A percentile compares a stretch with the other conserved stretches of the same genome.
Conservation (phyloP, 2,797 vertebrate genomes). For the Danio aesculapii region DNA sequence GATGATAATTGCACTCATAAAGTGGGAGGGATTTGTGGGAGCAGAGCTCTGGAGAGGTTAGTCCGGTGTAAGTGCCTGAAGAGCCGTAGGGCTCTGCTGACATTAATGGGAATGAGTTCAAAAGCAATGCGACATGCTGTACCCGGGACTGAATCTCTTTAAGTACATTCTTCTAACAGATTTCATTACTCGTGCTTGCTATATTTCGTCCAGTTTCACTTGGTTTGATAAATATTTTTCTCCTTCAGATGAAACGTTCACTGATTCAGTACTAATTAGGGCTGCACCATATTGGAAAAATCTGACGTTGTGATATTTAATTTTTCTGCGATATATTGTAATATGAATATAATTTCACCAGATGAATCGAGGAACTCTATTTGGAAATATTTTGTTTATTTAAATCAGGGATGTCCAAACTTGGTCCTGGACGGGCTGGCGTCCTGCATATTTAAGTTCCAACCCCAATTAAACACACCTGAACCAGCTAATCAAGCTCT, state of each 20-base stretch:
- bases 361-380: too few relatives aligned
- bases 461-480: too few relatives aligned
- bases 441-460: too few relatives aligned
- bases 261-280: neutral
- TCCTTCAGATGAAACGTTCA: neutral
- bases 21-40: slow-evolving; percentile 30
- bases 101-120: slow-evolving; percentile 66
- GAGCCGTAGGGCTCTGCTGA: slow-evolving; percentile 62
- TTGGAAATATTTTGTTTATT: too few relatives aligned
- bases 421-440: too few relatives aligned
- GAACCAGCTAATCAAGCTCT: too few relatives aligned
- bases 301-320: too few relatives aligned
- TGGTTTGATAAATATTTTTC: neutral
- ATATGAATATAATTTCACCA: too few relatives aligned
- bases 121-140: slow-evolving; percentile 59
- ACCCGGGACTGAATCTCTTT: slow-evolving; percentile 5
- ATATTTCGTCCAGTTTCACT: neutral
- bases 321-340: too few relatives aligned
- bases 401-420: too few relatives aligned
- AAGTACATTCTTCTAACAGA: slow-evolving; percentile 5
- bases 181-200: neutral
- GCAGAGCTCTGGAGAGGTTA: slow-evolving; percentile 41
- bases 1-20: slow-evolving; percentile 28
- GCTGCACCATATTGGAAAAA: too few relatives aligned
- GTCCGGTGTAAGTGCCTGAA: slow-evolving; percentile 57